A percentile compares a stretch with the other conserved stretches of the same genome.
These are phyloP conservation scores for Stenoptilia bipunctidactyla DNA, from an alignment of 2,888 invertebrate species.

Conservation along the genomic window DNA sequence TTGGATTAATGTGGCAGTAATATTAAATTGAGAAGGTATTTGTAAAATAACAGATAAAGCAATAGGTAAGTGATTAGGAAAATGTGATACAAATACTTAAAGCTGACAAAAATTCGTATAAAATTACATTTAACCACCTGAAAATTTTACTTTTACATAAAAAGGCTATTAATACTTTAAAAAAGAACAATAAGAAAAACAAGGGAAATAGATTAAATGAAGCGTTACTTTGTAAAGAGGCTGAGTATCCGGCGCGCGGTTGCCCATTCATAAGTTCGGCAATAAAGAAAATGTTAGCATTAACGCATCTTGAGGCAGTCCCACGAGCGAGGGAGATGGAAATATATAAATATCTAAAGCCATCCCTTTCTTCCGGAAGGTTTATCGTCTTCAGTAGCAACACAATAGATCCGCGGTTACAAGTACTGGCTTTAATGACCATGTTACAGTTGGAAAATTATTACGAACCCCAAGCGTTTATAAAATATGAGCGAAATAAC, in stretches of 20 bases:
- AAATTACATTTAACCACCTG: no score
- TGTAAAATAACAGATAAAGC: no score
- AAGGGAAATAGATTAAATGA: no score
- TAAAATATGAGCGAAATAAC: constrained; percentile 2
- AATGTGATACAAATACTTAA: no score
- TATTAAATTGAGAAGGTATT: no score
- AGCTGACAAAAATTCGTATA: no score
- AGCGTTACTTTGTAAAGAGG: background rate
- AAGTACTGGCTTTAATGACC: constrained; percentile 26
- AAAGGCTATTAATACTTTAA: no score
- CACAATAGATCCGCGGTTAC: background rate
- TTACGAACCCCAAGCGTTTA: constrained; percentile 22
- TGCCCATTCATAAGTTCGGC: constrained; percentile 33
- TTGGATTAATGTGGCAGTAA: no score
- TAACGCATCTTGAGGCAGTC: constrained; percentile 6
- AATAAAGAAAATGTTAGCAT: constrained; percentile 41
- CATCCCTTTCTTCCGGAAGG: constrained; percentile 6
- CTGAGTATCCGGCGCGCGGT: background rate
- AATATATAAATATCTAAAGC: background rate
- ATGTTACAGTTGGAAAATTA: constrained; percentile 33
- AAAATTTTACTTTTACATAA: no score
- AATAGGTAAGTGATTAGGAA: no score
- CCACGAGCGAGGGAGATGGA: background rate
- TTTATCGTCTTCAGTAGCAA: background rate
- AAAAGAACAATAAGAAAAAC: no score